Evolutionary conservation across 2,888 invertebrate genomes (phyloP).

Genomic region (Oasisia sp.): DNA sequence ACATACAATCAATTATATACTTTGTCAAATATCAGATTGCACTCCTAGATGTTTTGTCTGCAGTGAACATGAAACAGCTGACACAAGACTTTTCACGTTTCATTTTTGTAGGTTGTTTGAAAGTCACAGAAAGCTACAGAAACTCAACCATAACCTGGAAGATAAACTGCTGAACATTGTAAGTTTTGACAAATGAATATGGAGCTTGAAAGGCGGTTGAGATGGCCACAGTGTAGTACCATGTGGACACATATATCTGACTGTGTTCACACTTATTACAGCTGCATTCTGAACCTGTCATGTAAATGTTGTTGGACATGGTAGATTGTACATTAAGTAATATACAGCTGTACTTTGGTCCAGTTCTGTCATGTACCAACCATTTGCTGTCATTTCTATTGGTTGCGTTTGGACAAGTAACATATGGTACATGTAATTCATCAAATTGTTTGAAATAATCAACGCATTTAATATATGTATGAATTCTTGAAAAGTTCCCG

Average conservation of each 20-base stretch:
- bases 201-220: background rate
- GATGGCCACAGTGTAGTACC: background rate
- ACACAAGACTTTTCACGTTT: background rate
- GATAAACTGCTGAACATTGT: constrained; percentile 92
- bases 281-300: background rate
- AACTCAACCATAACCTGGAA: constrained; percentile 92
- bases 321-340: background rate
- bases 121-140: constrained; percentile 91
- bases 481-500: background rate
- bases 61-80: background rate
- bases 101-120: constrained; percentile 79
- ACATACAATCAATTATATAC: too few relatives aligned
- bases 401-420: background rate
- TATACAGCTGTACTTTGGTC: background rate
- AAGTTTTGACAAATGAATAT: constrained; percentile 40
- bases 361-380: background rate
- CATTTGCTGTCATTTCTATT: background rate
- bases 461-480: background rate
- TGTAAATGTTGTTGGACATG: background rate
- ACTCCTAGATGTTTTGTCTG: background rate
- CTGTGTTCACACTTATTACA: too few relatives aligned
- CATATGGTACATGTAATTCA: background rate
- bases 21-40: background rate
- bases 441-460: background rate
- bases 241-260: background rate